Evolutionary conservation across 2,888 invertebrate species (phyloP), one percentile per base, ranked within the genome.

Genomic region (Hydraecia micacea): DNA sequence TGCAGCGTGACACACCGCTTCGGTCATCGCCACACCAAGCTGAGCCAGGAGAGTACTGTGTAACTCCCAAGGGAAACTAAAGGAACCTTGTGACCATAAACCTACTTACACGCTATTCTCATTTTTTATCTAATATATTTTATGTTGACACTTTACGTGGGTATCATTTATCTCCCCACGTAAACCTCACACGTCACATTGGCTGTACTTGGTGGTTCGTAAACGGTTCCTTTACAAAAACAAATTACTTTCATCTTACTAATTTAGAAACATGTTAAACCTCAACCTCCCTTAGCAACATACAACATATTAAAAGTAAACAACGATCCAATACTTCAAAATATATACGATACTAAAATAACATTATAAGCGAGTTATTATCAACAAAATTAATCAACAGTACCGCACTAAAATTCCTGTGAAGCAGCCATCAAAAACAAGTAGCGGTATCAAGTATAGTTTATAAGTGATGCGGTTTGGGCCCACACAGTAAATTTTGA

Each of bases 401-500:
- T 74, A 25, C 73, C 76, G 76, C 75, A 84, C 83, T 87, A 86
- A 90, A 89, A 87, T 87, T 86, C 79, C 84, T 71, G 82, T 85
- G 84, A 76, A 81, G 70, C 73, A 80, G 84, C 88, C 74, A 90
- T 90, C 88, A 90, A 89, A 89, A 88, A 85, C 90, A 87, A 86
- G 88, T 77, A 84, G 72, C 81, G 62, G 66, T 83, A 86, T 87
- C 74, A 85, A 86, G 83, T 87, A 87, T 87, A 91, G 88, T 91
- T 91, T 87, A 88, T 88, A 89, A 90, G 88, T 85, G 78, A 80
- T 88, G 89, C 79, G 90, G 90, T 88, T 88, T 80, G 80, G 87
- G 87, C 83, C 83, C 85, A 82, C 86, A 88, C 84, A 88, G 88
- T 92, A 91, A 91, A 92, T 91, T 92, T 86, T 85, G 83, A 88